Evolutionary conservation across 2,888 invertebrate species (phyloP).

Genomic region (Cheilosia grossa): DNA sequence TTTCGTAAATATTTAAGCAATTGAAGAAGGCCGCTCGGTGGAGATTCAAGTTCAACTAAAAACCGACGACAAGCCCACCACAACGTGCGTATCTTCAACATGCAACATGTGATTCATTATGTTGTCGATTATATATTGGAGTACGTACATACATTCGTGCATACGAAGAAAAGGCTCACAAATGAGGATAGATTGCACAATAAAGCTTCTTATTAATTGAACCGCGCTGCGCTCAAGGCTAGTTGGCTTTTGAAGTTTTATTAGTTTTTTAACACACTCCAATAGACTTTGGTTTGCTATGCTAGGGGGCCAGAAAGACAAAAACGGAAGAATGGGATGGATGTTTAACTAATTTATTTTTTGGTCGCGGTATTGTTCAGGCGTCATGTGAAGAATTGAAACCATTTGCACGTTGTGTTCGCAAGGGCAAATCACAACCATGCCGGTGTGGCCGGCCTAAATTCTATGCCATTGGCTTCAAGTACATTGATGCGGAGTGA

Average conservation of each 20-base stretch:
- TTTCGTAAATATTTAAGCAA: slow-evolving; percentile 38
- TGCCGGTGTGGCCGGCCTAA: slow-evolving; percentile 18
- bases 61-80: neutral
- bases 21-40: slow-evolving; percentile 38
- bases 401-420: slow-evolving; percentile 11
- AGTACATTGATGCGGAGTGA: too few species aligned
- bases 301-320: neutral
- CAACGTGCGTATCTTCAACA: slow-evolving; percentile 10
- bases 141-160: neutral
- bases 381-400: too few species aligned
- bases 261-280: neutral
- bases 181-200: slow-evolving; percentile 25
- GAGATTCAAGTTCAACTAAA: slow-evolving; percentile 54
- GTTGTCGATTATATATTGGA: neutral
- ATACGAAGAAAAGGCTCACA: slow-evolving; percentile 10
- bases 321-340: slow-evolving; percentile 22
- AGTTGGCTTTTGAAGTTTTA: slow-evolving; percentile 19
- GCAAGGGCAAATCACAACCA: slow-evolving; percentile 26
- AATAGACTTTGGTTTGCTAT: slow-evolving; percentile 4
- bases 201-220: slow-evolving; percentile 29
- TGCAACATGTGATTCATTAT: slow-evolving; percentile 15
- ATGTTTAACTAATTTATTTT: neutral
- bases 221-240: slow-evolving; percentile 27
- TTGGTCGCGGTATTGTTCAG: neutral
- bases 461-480: neutral